Conservation (phyloP, 1,140 invertebrate species). For the Drosophila orena region DNA sequence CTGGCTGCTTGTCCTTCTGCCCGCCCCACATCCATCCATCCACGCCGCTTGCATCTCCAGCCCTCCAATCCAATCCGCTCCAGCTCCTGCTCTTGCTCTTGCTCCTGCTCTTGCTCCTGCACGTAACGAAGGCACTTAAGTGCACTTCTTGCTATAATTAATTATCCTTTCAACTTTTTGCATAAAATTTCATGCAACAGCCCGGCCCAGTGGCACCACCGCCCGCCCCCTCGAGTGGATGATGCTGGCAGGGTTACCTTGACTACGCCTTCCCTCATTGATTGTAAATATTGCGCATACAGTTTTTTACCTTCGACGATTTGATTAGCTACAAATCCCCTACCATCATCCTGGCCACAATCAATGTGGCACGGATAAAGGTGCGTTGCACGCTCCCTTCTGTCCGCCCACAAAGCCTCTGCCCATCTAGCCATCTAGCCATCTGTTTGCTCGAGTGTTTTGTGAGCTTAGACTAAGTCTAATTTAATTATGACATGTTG, state of each 20-base stretch:
- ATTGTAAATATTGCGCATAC: slow-evolving; percentile 59
- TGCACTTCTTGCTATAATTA: slow-evolving; percentile 84
- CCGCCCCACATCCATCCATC: slow-evolving; percentile 1
- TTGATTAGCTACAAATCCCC: slow-evolving; percentile 43
- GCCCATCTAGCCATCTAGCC: not conserved
- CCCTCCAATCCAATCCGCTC: slow-evolving; percentile 34
- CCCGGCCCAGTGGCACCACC: slow-evolving; percentile 37
- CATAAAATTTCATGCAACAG: slow-evolving; percentile 82
- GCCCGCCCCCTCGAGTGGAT: slow-evolving; percentile 27
- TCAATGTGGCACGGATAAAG: slow-evolving; percentile 12
- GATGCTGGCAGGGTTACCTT: slow-evolving; percentile 36
- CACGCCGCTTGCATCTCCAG: not conserved
- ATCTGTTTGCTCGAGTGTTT: slow-evolving; percentile 71
- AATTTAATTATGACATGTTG: slow-evolving; percentile 83
- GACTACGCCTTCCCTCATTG: slow-evolving; percentile 53
- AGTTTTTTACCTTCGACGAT: slow-evolving; percentile 55
- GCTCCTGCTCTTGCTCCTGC: slow-evolving; percentile 42
- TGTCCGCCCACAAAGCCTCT: too few relatives aligned
- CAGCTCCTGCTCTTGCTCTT: slow-evolving; percentile 60
- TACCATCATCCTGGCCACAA: slow-evolving; percentile 10
- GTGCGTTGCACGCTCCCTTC: too few relatives aligned
- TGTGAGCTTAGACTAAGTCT: slow-evolving; percentile 78
- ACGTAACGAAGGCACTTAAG: slow-evolving; percentile 82
- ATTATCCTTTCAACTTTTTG: slow-evolving; percentile 84
- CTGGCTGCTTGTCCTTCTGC: slow-evolving; percentile 33